Evolutionary conservation across 2,888 invertebrate species (phyloP), one percentile per base, ranked within the genome.

Genomic region (Ditylenchus weischeri): DNA sequence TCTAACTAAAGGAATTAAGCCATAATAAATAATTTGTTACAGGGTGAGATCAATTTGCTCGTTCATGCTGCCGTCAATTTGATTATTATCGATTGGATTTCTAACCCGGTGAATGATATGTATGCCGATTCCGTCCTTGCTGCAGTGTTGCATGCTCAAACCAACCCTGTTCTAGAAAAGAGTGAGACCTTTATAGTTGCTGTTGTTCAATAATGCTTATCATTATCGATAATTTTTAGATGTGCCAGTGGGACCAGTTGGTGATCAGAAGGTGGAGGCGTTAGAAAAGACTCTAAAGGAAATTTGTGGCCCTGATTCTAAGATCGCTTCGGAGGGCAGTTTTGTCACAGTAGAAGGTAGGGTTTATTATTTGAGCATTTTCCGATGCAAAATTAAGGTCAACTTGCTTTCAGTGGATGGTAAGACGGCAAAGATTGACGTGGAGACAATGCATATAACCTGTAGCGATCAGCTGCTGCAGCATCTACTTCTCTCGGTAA

Each of bases 121-220:
- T 96, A 90, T 85, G 95, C 96, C 38, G 96, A 98, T 86, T 91
- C 95, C 38, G 90, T 93, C 38, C 87, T 94, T 65, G 90, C 91
- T 0, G 92, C 90, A 57, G 87, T 94, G 50, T 87, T 96, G 77
- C 90, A 91, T 84, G 91, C 92, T 0, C 90, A 90, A 82, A 71
- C 75, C n/a, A 80, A 81, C 68, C 82, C 79, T 3, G 68, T 82
- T 50, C 80, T 80, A 11, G 77, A 78, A 38, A 82, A 82, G 74
- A 75, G 81, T 81, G 48, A 15, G n/a, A 29, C 49, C 13, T 51
- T 62, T 62, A 19, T 54, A 7, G 54, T 18, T 10, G 15, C 15
- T 54, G 21, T 2, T 29, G 21, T 15, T 54, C 7, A 21, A 23
- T 50, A 4, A 50, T 10, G 6, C 18, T 35, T 19, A 0, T 66